A percentile compares a stretch with the other conserved stretches of the same genome.
Evolutionary conservation across 2,113 vertebrate genomes (phyloP).

Genomic region (Piliocolobus tephrosceles): DNA sequence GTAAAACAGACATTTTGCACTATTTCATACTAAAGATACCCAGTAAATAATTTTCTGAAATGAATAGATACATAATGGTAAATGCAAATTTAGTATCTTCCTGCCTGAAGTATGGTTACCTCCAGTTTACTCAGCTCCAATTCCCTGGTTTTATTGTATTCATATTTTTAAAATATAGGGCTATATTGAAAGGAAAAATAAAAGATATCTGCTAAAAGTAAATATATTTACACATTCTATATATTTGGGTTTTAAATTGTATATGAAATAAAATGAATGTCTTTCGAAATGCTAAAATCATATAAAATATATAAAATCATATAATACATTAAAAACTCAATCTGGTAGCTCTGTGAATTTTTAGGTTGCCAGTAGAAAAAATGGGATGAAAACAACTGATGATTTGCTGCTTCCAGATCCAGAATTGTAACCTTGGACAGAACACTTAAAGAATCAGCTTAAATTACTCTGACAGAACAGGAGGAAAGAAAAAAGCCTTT

Average conservation of each 20-base stretch:
- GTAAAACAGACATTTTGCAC: not conserved
- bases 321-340: not conserved
- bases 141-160: not conserved
- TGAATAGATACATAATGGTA: not conserved
- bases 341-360: not conserved
- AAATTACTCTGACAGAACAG: slow-evolving; percentile 20
- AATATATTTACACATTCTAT: not conserved
- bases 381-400: not conserved
- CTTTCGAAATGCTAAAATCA: slow-evolving; percentile 15
- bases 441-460: not conserved
- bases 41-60: not conserved
- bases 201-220: not conserved
- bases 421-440: not conserved
- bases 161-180: not conserved
- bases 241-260: not conserved
- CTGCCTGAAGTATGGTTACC: not conserved
- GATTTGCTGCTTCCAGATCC: not conserved
- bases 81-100: not conserved
- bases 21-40: not conserved
- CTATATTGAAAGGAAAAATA: not conserved
- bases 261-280: not conserved
- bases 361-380: not conserved
- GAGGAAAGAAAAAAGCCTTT: not conserved
- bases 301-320: not conserved
- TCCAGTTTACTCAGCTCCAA: not conserved